Evolutionary conservation across 37 sponge, comb jelly and placozoan genomes (phyloP).

Genomic region (Theonella swinhoei): DNA sequence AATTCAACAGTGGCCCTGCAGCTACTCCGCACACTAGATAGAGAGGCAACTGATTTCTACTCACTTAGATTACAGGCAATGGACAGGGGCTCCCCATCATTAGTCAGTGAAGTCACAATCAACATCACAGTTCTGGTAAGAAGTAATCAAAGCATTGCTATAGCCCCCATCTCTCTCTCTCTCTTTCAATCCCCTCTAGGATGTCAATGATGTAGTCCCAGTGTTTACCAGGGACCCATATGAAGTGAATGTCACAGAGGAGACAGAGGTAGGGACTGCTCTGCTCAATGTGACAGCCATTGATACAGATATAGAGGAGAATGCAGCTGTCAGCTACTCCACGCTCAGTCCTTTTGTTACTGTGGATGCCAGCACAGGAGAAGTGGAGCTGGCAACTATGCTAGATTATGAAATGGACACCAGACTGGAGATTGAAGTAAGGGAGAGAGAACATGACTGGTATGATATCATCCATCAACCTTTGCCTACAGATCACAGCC

Average conservation of each 20-base stretch:
- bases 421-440: no score
- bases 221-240: neutral
- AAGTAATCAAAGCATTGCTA: no score
- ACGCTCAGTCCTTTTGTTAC: neutral
- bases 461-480: no score
- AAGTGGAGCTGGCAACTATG: slow-evolving; percentile 9
- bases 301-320: slow-evolving; percentile 36
- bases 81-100: neutral
- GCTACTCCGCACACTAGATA: neutral
- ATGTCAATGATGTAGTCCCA: slow-evolving; percentile 54
- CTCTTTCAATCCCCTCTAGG: slow-evolving; percentile 2
- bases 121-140: slow-evolving; percentile 10
- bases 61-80: neutral
- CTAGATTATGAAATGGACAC: slow-evolving; percentile 48
- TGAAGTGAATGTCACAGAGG: slow-evolving; percentile 31
- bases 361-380: slow-evolving; percentile 35
- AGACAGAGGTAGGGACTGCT: slow-evolving; percentile 14
- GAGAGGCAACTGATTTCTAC: neutral
- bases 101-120: neutral
- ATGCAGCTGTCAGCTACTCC: slow-evolving; percentile 8
- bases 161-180: no score
- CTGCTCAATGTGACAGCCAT: slow-evolving; percentile 24
- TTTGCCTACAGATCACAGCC: slow-evolving; percentile 6
- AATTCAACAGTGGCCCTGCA: neutral
- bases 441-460: no score